Base-by-base conservation (phyloP, 2,888 invertebrate genomes). In the Campaea margaritaria region DNA sequence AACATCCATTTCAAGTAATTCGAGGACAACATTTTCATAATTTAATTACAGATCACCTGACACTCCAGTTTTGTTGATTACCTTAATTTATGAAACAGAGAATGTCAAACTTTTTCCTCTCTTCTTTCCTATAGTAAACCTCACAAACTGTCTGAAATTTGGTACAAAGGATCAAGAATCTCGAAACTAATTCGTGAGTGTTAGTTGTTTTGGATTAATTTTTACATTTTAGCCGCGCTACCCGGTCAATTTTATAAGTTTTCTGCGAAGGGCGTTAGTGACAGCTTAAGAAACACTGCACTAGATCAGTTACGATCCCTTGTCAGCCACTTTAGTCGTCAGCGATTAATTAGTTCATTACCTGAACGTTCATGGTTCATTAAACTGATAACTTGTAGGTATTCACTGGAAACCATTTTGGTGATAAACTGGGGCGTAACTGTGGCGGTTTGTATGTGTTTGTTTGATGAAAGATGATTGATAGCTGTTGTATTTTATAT, bases 271-370 rank as follows among this genome's bases (percentile, higher is more conserved):
- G 16, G 42, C 15, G 41, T 5, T 11, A 16, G 5, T 7, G 16
- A 11, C 28, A 50, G 58, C 16, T 49, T 59, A 34, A 53, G 49
- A 54, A 54, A 44, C 53, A 12, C 34, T 49, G 41, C 42, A 14
- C 38, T 36, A 36, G 39, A 27, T 51, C 46, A 31, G 51, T 51
- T 46, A 49, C 44, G 34, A 45, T 48, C 44, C 39, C 44, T 31
- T 77, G 74, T 76, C 74, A 73, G 72, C 74, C 75, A 79, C 74
- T 79, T 31, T 76, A 75, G 74, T 72, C 67, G 70, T 69, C 68
- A 60, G 68, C 78, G 76, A 82, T 79, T 82, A 83, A 81, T 82
- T 82, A 76, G 74, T 79, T 82, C 75, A 75, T 80, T 78, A 77
- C 71, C 74, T 74, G 73, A 78, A 75, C 69, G 75, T 75, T 78